These are phyloP conservation scores for Pseudonaja textilis DNA, from an alignment of 2,113 vertebrate species.

Conservation along the genomic window DNA sequence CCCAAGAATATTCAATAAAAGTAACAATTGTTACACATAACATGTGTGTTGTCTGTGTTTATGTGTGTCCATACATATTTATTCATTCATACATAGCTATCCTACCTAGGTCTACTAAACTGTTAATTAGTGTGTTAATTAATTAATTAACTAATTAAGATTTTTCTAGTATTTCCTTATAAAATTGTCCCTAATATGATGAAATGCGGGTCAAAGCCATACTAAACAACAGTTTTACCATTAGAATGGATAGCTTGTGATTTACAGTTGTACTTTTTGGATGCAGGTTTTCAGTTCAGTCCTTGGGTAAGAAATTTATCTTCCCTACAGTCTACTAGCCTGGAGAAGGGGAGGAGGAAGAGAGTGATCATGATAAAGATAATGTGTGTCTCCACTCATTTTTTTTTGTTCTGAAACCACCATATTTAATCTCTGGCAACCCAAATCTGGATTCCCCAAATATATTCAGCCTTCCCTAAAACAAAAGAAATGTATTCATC, in stretches of 20 bases:
- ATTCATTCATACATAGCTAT: background rate
- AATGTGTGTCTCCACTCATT: background rate
- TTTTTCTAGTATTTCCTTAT: background rate
- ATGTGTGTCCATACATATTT: background rate
- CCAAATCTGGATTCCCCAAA: background rate
- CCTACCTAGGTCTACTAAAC: background rate
- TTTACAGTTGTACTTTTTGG: background rate
- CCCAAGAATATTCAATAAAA: background rate
- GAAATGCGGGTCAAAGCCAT: background rate
- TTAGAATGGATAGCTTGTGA: background rate
- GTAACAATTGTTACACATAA: background rate
- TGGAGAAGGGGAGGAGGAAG: background rate
- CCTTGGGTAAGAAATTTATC: background rate
- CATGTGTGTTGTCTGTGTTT: background rate
- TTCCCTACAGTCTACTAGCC: background rate
- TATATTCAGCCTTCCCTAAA: background rate
- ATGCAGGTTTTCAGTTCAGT: background rate
- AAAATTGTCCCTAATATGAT: background rate
- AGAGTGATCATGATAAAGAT: background rate
- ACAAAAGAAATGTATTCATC: background rate
- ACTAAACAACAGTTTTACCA: background rate
- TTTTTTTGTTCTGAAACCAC: background rate
- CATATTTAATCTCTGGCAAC: background rate
- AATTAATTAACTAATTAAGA: background rate
- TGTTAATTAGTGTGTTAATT: background rate